Conservation (phyloP, 1,140 invertebrate genomes). For the Caerostris darwini region DNA sequence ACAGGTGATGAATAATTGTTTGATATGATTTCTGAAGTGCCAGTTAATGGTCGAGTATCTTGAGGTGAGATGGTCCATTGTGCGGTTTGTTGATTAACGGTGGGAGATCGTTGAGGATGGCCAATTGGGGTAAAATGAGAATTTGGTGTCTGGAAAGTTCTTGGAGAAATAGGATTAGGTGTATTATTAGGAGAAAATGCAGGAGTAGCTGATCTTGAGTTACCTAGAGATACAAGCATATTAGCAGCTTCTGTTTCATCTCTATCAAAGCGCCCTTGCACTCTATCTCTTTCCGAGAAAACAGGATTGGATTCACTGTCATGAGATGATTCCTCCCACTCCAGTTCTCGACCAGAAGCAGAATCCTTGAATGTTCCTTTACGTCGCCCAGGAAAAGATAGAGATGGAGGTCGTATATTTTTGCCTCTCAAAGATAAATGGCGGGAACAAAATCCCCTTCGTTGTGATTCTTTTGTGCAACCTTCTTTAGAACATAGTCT, state of each 20-base stretch:
- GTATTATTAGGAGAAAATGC: conserved; percentile 88
- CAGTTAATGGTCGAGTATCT: conserved; percentile 38
- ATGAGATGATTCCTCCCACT: conserved; percentile 92
- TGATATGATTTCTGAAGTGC: conserved; percentile 40
- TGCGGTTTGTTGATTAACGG: conserved; percentile 58
- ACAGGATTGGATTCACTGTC: conserved; percentile 90
- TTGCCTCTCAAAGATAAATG: conserved; percentile 95
- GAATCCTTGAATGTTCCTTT: conserved; percentile 82
- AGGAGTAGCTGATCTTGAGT: conserved; percentile 93
- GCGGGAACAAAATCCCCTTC: conserved; percentile 96
- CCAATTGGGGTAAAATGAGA: conserved; percentile 71
- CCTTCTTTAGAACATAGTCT: conserved; percentile 96
- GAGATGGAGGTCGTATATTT: conserved; percentile 82
- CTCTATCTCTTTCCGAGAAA: conserved; percentile 83
- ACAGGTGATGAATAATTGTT: conserved; percentile 33
- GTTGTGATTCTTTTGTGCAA: conserved; percentile 98
- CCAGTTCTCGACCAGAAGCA: conserved; percentile 83
- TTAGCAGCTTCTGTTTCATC: conserved; percentile 98
- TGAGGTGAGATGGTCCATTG: conserved; percentile 68
- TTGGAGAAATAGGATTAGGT: conserved; percentile 76
- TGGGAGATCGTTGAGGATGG: conserved; percentile 68
- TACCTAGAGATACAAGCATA: conserved; percentile 96
- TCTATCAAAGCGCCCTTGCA: conserved; percentile 91
- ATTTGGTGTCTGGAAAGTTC: conserved; percentile 63
- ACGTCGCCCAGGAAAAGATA: conserved; percentile 75